Evolutionary conservation across 1,140 invertebrate genomes (phyloP).

Genomic region (Lineus longissimus): DNA sequence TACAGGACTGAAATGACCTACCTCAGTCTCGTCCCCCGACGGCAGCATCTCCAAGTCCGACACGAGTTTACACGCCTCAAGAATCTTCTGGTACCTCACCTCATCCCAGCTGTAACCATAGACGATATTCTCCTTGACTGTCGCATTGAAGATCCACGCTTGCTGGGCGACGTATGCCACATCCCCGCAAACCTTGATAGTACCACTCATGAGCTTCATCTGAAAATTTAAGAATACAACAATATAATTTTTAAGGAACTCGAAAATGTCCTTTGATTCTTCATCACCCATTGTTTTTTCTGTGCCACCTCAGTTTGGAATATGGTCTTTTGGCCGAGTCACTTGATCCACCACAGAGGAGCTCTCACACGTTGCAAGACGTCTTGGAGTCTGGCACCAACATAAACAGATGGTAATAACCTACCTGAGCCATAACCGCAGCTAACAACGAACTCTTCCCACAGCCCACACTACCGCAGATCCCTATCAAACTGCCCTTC

Average conservation of each 20-base stretch:
- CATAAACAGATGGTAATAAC: conserved; percentile 11
- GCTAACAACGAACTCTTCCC: conserved; percentile 86
- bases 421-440: conserved; percentile 82
- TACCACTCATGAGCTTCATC: conserved; percentile 54
- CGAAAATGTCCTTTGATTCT: background rate
- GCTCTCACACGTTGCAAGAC: too few species aligned
- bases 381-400: too few species aligned
- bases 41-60: conserved; percentile 60
- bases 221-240: conserved; percentile 27
- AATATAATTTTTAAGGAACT: background rate
- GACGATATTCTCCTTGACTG: conserved; percentile 66
- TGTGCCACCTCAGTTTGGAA: background rate
- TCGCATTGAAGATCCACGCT: conserved; percentile 65
- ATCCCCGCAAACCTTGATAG: conserved; percentile 59
- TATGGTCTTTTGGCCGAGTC: background rate
- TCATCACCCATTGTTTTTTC: background rate
- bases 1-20: too few species aligned
- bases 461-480: conserved; percentile 78
- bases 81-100: conserved; percentile 48
- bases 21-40: conserved; percentile 65
- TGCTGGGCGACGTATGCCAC: conserved; percentile 68
- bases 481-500: conserved; percentile 62
- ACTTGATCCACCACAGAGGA: too few species aligned
- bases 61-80: conserved; percentile 46
- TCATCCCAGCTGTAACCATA: conserved; percentile 60